phyloP scores from a whole-genome alignment of 2,797 vertebrate genomes.

The Ambastaia sidthimunki region DNA sequence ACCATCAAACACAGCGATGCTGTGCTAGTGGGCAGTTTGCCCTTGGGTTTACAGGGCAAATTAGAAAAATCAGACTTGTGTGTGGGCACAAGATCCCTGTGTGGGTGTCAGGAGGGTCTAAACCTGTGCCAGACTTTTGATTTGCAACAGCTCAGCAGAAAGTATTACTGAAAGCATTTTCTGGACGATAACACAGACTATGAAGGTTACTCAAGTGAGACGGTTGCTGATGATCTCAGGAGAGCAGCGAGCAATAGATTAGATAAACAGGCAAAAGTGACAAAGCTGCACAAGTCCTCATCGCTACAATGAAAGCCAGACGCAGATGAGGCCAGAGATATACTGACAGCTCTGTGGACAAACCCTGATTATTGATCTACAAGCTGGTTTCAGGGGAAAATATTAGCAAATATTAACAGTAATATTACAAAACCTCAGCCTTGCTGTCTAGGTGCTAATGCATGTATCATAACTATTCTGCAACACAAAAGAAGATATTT shows the following conservation, averaged over 20 bases:
- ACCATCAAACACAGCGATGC: not conserved
- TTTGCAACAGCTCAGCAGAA: slow-evolving; percentile 47
- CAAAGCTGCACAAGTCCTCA: not conserved
- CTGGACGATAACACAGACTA: slow-evolving; percentile 27
- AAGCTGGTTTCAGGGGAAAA: not conserved
- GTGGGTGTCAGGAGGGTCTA: slow-evolving; percentile 4
- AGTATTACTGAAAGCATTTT: slow-evolving; percentile 46
- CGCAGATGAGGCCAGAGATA: slow-evolving; percentile 2
- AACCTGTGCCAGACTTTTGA: slow-evolving; percentile 6
- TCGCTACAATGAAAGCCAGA: not conserved
- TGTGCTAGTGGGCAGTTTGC: not conserved
- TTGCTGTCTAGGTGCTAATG: not conserved
- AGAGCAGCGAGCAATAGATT: slow-evolving; percentile 31
- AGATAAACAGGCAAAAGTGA: slow-evolving; percentile 12
- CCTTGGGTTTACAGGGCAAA: not conserved
- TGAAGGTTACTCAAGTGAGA: slow-evolving; percentile 33
- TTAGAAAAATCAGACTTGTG: not conserved
- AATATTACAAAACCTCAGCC: not conserved
- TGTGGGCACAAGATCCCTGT: slow-evolving; percentile 22
- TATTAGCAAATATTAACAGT: not conserved
- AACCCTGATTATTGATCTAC: slow-evolving; percentile 4
- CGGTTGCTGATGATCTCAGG: slow-evolving; percentile 33
- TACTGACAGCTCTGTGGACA: not conserved
- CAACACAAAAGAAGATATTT: no score
- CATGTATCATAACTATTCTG: not conserved